Conservation (phyloP, 1,140 invertebrate genomes). For the Dendrolimus punctatus region DNA sequence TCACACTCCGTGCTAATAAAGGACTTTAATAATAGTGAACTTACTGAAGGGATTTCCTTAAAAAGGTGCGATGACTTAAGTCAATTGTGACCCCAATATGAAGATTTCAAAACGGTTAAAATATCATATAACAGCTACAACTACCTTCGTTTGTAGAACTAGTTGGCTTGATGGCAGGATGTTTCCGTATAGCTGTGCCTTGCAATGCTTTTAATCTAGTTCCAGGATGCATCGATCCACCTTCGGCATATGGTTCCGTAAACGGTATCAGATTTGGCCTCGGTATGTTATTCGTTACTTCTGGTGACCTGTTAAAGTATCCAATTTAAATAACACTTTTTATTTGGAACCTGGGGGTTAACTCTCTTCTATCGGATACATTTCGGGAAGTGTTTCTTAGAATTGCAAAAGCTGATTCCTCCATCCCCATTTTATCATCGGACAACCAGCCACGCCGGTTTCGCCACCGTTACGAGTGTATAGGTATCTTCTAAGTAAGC, state of each 20-base stretch:
- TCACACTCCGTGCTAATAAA: too few species aligned
- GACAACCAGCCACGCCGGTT: too few species aligned
- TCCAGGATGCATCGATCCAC: conserved; percentile 76
- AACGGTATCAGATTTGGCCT: conserved; percentile 76
- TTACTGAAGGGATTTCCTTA: too few species aligned
- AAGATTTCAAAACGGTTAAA: background rate
- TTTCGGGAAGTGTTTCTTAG: too few species aligned
- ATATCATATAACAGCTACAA: background rate
- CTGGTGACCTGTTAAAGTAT: conserved; percentile 57
- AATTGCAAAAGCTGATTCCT: too few species aligned
- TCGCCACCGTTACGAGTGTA: too few species aligned
- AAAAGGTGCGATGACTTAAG: too few species aligned
- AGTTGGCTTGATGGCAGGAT: conserved; percentile 62
- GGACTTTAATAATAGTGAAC: too few species aligned
- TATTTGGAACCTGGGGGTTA: conserved; percentile 2
- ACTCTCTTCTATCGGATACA: too few species aligned
- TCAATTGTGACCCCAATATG: too few species aligned
- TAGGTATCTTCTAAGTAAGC: too few species aligned
- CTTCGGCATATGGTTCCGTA: conserved; percentile 76
- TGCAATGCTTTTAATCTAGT: conserved; percentile 74
- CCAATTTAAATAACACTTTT: conserved; percentile 9
- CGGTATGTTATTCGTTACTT: conserved; percentile 75
- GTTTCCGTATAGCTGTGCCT: conserved; percentile 69
- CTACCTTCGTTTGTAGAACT: conserved; percentile 68
- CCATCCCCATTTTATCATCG: too few species aligned